Evolutionary conservation across 2,888 invertebrate species (phyloP), one percentile per base, ranked within the genome.

Genomic region (Microplitis deprimator): DNA sequence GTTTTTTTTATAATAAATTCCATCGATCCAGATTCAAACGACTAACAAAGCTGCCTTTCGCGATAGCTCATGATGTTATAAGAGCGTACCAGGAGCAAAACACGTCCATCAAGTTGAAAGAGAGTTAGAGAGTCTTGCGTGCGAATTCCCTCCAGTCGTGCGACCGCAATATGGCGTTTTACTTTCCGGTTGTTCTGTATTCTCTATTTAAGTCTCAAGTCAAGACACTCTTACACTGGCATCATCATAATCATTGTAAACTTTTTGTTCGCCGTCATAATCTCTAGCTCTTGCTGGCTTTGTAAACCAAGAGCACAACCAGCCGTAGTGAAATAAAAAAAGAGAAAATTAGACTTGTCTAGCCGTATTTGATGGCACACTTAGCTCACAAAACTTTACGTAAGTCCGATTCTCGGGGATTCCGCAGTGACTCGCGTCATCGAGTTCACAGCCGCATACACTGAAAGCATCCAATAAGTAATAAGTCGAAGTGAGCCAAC

Each of bases 81-180:
- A 29, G 29, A 29, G 29, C 29, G 29, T 29, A 29, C 29, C 29
- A 29, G 29, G 29, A 29, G 29, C 29, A 38, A 13, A 20, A 38
- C 29, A 59, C 38, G 29, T 59, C 13, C 59, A 71, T 59, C 20
- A 29, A 59, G 50, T 20, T 10, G 29, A 41, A 65, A 41, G 50
- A 67, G 20, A 76, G 59, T 62, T 50, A 50, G 50, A 50, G 50
- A 50, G 29, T 76, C 40, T 72, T 72, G 76, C 71, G 76, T 76
- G 73, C 68, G 60, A 73, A 77, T 73, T 73, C 72, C 61, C 68
- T 16, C 38, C 61, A 61, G 71, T 38, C 50, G 68, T 68, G 72
- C 68, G 76, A 73, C 76, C 68, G 76, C 76, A 77, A 73, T 77
- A 73, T 68, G 39, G 50, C 76, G 68, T 71, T 76, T 73, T 73